phyloP scores from a whole-genome alignment of 2,888 invertebrate genomes.

The Nephrotoma flavescens region DNA sequence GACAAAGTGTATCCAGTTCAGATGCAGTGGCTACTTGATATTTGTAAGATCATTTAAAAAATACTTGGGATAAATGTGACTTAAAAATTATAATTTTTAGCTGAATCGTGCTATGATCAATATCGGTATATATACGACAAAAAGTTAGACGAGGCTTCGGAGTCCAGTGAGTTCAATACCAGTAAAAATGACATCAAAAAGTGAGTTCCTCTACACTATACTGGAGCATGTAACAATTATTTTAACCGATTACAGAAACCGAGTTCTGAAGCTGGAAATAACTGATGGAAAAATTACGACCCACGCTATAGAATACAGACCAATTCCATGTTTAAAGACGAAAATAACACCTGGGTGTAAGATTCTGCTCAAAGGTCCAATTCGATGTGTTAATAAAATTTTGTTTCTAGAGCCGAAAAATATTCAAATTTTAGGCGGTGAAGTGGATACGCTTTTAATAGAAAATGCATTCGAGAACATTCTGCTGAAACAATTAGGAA shows the following conservation, averaged over 20 bases:
- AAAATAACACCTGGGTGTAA: constrained; percentile 35
- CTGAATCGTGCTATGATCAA: constrained; percentile 12
- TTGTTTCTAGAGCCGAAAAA: constrained; percentile 39
- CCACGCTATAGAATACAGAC: constrained; percentile 43
- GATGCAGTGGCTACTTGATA: constrained; percentile 34
- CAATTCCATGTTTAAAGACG: constrained; percentile 30
- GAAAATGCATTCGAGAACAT: constrained; percentile 40
- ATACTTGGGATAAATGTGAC: constrained; percentile 11
- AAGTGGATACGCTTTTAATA: constrained; percentile 39
- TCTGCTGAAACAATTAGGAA: constrained; percentile 33
- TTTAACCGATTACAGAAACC: constrained; percentile 25
- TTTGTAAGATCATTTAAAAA: constrained; percentile 31
- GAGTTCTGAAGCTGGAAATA: constrained; percentile 42
- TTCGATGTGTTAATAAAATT: constrained; percentile 42
- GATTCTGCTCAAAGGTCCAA: constrained; percentile 39
- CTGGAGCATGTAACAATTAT: neutral
- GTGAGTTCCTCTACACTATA: neutral
- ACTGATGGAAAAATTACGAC: constrained; percentile 47
- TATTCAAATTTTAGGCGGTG: constrained; percentile 42
- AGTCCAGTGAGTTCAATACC: neutral
- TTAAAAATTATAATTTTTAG: constrained; percentile 1
- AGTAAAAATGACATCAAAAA: neutral
- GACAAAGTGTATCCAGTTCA: constrained; percentile 36
- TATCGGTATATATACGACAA: constrained; percentile 8
- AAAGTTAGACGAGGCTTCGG: constrained; percentile 8